Base-by-base conservation (phyloP, 2,113 vertebrate species). In the Pedetes capensis region DNA sequence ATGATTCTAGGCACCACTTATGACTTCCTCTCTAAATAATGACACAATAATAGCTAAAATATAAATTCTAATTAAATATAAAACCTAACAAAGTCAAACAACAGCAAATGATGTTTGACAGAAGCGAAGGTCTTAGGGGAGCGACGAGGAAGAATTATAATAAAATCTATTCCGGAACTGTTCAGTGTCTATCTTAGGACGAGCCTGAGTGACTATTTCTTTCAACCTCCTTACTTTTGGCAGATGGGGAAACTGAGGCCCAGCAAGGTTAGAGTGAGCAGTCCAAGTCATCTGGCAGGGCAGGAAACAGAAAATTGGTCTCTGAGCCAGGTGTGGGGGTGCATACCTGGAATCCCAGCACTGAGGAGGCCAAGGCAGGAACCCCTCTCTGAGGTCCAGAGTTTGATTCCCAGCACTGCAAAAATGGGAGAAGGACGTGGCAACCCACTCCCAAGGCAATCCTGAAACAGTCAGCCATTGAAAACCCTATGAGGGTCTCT, bases 11-110 rank as follows among this genome's bases (percentile, higher is more conserved):
- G 84, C 91, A 49, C 84, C 57, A 1, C 53, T 82, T 84, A 51
- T 34, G 96, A 95, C 92, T 94, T 68, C 32, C 47, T 95, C 80
- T 71, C 89, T 57, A 97, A 97, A 78, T 93, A 93, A 94, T 64
- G 90, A 82, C 53, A 0, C 25, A n/a, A 57, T 93, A 95, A 74
- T 63, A 89, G 92, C 91, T 86, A 93, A 93, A 96, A 96, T 82
- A 81, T 86, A 97, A 92, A 76, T 96, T 94, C 68, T 88, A 94
- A 78, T 96, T 87, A 97, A 95, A 74, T 86, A 64, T 14, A 84
- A 96, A 96, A 96, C 53, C 34, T 64, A 92, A 94, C 69, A 83
- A 97, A 97, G 96, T 97, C 96, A 96, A 97, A 96, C 94, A 97
- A 84, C 74, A 93, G 91, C 83, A 86, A 95, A 94, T 81, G 96